phyloP scores from a whole-genome alignment of 2,113 vertebrate species.

The Oryzias curvinotus region DNA sequence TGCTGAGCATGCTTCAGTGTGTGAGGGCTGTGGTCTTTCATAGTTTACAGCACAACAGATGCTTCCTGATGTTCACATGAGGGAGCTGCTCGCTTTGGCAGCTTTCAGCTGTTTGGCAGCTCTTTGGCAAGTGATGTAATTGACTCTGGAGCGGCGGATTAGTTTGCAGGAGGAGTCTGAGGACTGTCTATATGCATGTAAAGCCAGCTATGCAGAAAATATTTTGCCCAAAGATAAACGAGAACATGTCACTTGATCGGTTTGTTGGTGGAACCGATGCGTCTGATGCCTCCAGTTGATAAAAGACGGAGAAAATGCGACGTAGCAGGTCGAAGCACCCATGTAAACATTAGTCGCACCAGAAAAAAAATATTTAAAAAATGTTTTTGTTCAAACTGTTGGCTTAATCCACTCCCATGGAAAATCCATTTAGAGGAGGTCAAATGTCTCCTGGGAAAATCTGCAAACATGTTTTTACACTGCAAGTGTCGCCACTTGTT shows the following conservation, averaged over 20 bases:
- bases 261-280: constrained; percentile 32
- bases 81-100: constrained; percentile 47
- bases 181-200: constrained; percentile 2
- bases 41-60: constrained; percentile 44
- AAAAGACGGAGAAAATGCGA: constrained; percentile 17
- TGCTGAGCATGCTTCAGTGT: constrained; percentile 11
- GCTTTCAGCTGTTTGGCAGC: constrained; percentile 44
- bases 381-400: constrained; percentile 9
- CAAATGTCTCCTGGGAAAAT: not conserved
- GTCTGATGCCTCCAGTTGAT: constrained; percentile 16
- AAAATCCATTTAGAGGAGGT: constrained; percentile 3
- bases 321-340: constrained; percentile 21
- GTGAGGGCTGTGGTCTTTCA: constrained; percentile 33
- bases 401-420: constrained; percentile 2
- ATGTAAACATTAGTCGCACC: constrained; percentile 24
- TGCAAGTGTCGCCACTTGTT: constrained; percentile 4
- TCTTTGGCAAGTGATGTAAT: constrained; percentile 44
- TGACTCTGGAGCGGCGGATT: constrained; percentile 37
- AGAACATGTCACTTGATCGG: constrained; percentile 43
- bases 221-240: constrained; percentile 19
- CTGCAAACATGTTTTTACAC: not conserved
- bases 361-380: constrained; percentile 23
- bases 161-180: constrained; percentile 30
- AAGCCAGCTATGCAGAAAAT: constrained; percentile 19
- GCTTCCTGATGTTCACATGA: constrained; percentile 45